Percentiles rank a stretch among this genome's conserved stretches.
Evolutionary conservation across 1,140 invertebrate species (phyloP).

Genomic region (Bombus cullumanus): DNA sequence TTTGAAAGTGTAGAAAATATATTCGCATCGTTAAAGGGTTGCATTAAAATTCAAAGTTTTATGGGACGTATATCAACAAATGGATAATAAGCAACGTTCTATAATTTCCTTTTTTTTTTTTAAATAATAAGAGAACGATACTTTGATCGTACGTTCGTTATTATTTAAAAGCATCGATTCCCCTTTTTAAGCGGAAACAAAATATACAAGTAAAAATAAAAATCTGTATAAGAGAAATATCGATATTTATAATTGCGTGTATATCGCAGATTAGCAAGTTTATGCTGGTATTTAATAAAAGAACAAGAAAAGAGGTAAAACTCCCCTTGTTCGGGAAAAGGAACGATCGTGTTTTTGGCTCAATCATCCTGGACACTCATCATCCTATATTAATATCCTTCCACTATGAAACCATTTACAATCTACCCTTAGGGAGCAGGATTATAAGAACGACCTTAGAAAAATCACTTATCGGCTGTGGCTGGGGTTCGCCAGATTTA

Average conservation of each 20-base stretch:
- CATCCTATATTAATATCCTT: conserved; percentile 44
- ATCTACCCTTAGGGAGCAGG: conserved; percentile 25
- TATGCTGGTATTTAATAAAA: not conserved
- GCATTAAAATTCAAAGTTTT: not conserved
- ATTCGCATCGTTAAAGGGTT: not conserved
- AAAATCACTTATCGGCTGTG: conserved; percentile 47
- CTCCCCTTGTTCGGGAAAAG: not conserved
- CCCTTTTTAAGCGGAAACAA: too few species aligned
- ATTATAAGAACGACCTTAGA: conserved; percentile 34
- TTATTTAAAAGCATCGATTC: too few species aligned
- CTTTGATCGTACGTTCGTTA: too few species aligned
- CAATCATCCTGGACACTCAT: conserved; percentile 41
- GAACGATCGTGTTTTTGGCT: not conserved
- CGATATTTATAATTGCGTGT: too few species aligned
- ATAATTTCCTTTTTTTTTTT: too few species aligned
- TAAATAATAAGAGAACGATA: too few species aligned
- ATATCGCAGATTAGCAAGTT: not conserved
- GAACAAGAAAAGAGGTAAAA: not conserved
- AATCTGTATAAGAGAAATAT: too few species aligned
- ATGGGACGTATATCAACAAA: accelerated
- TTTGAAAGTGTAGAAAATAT: not conserved
- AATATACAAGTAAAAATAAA: accelerated
- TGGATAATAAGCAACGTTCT: not conserved
- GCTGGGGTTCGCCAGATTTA: conserved; percentile 36
- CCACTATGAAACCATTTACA: conserved; percentile 31